phyloP scores from a whole-genome alignment of 92 coral and sea anemone species.

The Hydrozoanthus gracilis region DNA sequence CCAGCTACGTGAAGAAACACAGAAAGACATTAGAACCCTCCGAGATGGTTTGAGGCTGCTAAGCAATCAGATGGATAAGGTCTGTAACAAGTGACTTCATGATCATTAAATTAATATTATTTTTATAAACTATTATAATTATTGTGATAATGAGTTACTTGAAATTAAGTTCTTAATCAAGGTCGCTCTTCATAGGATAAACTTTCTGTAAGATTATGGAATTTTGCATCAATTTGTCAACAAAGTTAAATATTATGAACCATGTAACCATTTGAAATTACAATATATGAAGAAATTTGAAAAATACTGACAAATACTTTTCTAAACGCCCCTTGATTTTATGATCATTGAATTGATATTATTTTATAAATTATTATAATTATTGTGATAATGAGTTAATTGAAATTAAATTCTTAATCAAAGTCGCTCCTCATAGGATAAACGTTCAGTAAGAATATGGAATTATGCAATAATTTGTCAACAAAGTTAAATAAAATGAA shows the following conservation, averaged over 20 bases:
- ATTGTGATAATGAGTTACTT: background rate
- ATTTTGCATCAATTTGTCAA: too few relatives aligned
- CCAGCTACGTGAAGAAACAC: slow-evolving; percentile 73
- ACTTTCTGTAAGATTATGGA: too few relatives aligned
- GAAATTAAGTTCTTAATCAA: background rate
- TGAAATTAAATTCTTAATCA: background rate
- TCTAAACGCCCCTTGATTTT: too few relatives aligned
- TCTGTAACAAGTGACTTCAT: slow-evolving; percentile 31
- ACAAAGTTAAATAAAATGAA: too few relatives aligned
- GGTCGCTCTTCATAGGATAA: too few relatives aligned
- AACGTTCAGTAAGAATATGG: too few relatives aligned
- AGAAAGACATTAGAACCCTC: slow-evolving; percentile 80
- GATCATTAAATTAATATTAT: background rate
- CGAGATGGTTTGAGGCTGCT: slow-evolving; percentile 84
- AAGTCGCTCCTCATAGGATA: too few relatives aligned
- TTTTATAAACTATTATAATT: background rate
- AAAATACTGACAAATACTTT: too few relatives aligned
- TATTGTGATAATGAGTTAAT: background rate
- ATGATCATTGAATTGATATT: background rate
- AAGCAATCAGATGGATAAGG: slow-evolving; percentile 85
- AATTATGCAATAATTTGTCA: too few relatives aligned
- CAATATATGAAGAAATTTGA: too few relatives aligned
- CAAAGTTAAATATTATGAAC: too few relatives aligned
- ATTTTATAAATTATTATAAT: background rate
- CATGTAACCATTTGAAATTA: too few relatives aligned